These are phyloP conservation scores for Palloptera scutellata DNA, from an alignment of 2,888 invertebrate species.

Conservation along the genomic window DNA sequence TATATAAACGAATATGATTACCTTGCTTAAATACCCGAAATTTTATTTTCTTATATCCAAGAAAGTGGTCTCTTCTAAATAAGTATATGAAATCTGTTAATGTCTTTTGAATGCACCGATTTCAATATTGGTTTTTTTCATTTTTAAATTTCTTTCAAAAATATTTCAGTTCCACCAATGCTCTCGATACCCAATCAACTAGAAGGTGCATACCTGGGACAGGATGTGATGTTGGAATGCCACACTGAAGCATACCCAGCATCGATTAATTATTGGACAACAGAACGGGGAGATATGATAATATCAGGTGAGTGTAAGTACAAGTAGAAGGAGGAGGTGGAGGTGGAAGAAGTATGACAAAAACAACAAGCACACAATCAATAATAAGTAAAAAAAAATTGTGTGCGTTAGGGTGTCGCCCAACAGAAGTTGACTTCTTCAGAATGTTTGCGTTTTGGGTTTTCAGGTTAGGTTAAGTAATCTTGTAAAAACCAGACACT, in stretches of 20 bases:
- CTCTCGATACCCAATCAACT: constrained; percentile 91
- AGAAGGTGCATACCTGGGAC: constrained; percentile 88
- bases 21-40: too few relatives aligned
- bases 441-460: too few relatives aligned
- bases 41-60: neutral
- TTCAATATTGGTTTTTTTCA: constrained; percentile 2
- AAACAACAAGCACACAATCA: neutral
- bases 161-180: constrained; percentile 89
- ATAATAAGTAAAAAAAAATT: neutral
- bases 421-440: too few relatives aligned
- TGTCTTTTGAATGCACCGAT: neutral
- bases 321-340: neutral
- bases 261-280: constrained; percentile 95
- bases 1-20: too few relatives aligned
- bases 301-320: constrained; percentile 78
- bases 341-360: neutral
- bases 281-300: constrained; percentile 90
- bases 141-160: neutral
- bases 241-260: constrained; percentile 92
- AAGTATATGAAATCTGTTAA: constrained; percentile 2
- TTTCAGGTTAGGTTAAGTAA: too few relatives aligned
- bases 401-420: too few relatives aligned
- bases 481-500: too few relatives aligned
- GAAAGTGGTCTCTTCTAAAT: constrained; percentile 4
- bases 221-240: constrained; percentile 87